Conservation (phyloP, 2,797 vertebrate species). For the Bovichtus variegatus region DNA sequence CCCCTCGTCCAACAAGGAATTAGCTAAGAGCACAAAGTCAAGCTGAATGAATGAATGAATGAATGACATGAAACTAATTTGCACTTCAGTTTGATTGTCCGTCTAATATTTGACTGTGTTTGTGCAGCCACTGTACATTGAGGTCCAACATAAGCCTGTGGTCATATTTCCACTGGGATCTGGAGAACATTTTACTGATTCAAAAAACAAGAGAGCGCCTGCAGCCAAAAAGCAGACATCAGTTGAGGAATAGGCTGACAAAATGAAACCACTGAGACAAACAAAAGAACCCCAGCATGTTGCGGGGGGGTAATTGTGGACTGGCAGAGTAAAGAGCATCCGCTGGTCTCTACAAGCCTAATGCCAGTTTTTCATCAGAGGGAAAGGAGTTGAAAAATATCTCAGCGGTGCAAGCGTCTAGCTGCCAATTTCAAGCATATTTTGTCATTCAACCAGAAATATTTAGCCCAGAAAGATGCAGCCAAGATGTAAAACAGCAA, state of each 20-base stretch:
- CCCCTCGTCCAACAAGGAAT: not conserved
- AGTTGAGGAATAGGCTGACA: not conserved
- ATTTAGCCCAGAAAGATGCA: not conserved
- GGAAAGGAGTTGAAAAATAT: not conserved
- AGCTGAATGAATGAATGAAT: not conserved
- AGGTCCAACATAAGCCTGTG: not conserved
- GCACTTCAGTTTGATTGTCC: not conserved
- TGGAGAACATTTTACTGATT: slow-evolving; percentile 8
- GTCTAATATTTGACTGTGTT: not conserved
- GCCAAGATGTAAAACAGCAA: slow-evolving; percentile 5
- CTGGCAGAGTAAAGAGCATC: not conserved
- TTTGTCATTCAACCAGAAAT: not conserved
- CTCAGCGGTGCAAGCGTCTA: not conserved
- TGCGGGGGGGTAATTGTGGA: not conserved
- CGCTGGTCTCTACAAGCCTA: not conserved
- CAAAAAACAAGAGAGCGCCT: slow-evolving; percentile 9
- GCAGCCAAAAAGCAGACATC: slow-evolving; percentile 4
- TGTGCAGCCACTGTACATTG: not conserved
- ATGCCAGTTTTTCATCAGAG: slow-evolving; percentile 22
- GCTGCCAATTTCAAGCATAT: slow-evolving; percentile 1
- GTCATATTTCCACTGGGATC: slow-evolving; percentile 34
- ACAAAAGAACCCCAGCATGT: slow-evolving; percentile 37
- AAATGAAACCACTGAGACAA: slow-evolving; percentile 23
- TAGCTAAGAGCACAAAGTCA: not conserved
- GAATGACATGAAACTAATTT: not conserved